These are phyloP conservation scores for Rhagologus leucostigma DNA, from an alignment of 2,113 vertebrate genomes.

Conservation along the genomic window DNA sequence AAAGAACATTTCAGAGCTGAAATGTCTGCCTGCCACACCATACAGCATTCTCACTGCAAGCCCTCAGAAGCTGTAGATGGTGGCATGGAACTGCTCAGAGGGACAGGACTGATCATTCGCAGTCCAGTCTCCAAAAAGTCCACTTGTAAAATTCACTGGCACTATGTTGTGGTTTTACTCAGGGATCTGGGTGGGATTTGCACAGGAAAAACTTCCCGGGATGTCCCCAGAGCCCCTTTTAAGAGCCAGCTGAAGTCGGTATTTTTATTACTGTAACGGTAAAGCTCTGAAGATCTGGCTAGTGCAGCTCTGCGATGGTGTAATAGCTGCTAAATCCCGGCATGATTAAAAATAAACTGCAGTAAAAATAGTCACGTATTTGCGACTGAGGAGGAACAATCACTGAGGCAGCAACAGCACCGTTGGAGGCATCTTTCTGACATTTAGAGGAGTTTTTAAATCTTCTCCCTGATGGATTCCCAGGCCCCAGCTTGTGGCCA, in stretches of 20 bases:
- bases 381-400: neutral
- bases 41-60: fast-evolving
- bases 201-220: neutral
- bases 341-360: neutral
- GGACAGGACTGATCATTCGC: neutral
- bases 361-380: neutral
- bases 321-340: neutral
- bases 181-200: neutral
- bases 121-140: neutral
- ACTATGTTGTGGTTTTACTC: fast-evolving
- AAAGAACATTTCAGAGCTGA: neutral
- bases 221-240: neutral
- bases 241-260: neutral
- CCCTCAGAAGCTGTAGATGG: neutral
- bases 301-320: neutral
- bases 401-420: neutral
- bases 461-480: neutral
- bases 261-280: fast-evolving
- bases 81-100: neutral
- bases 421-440: fast-evolving
- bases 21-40: neutral
- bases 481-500: fast-evolving
- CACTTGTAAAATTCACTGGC: neutral
- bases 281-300: neutral
- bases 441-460: neutral